Base-by-base conservation (phyloP, 2,113 vertebrate genomes). In the Hylia prasina region DNA sequence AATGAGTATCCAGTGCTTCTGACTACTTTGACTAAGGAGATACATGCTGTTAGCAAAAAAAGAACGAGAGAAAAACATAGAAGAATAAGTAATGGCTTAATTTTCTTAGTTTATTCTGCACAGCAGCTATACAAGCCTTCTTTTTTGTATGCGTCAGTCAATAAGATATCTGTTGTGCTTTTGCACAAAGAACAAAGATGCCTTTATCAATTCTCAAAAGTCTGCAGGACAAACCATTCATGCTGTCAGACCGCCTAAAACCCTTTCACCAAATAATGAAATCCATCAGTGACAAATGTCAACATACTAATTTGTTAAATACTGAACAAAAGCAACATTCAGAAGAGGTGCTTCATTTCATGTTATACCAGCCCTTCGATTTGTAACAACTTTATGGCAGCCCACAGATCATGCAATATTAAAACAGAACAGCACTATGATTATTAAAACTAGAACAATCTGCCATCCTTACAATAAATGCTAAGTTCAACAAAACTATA, bases 201-300 rank as follows among this genome's bases (percentile, higher is more conserved):
- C 95, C 98, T 99, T 99, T 98, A 99, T 98, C 97, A 97, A 94
- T 97, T 98, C 97, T 97, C 89, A 39, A 61, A 97, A 98, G 97
- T 97, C 98, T 97, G 97, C 95, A 97, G 98, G 97, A 98, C 96
- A 96, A 98, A 97, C 98, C 97, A 98, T 98, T 98, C 98, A 98
- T 98, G 97, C 97, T 98, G 98, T 98, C 98, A 98, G 98, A 95
- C 84, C 85, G 82, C 54, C 93, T 95, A 95, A 97, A 97, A 92
- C 89, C 96, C 96, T 98, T 98, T 98, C 98, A 98, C 97, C 98
- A 98, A 98, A 99, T 98, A 98, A 98, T 96, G 97, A 98, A 99
- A 99, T 98, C 98, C 97, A 98, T 98, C 98, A 98, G 98, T 98
- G 98, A 98, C 98, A 98, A 99, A 99, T 98, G 98, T 98, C 98